These are phyloP conservation scores for Apodemia mormo DNA, from an alignment of 2,888 invertebrate genomes.

Conservation along the genomic window DNA sequence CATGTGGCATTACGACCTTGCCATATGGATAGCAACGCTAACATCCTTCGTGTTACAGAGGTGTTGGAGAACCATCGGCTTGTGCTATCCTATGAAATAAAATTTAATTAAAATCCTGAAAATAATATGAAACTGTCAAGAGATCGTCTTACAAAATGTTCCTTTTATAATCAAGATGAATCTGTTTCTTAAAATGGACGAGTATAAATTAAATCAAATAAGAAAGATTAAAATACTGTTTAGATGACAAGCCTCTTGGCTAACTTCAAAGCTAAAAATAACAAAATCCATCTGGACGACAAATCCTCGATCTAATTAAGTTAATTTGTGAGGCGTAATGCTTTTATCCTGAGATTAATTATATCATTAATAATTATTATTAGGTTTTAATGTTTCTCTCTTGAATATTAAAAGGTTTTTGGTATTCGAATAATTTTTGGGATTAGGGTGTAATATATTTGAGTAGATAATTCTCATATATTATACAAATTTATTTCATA, in stretches of 20 bases:
- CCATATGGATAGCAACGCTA: too few species aligned
- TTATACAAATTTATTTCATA: too few species aligned
- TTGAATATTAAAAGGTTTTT: background rate
- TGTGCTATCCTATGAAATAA: too few species aligned
- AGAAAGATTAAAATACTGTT: conserved; percentile 5
- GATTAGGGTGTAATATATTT: too few species aligned
- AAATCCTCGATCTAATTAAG: background rate
- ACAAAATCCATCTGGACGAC: conserved; percentile 2
- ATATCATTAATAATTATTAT: conserved; percentile 8
- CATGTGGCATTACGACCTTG: too few species aligned
- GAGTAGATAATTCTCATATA: too few species aligned
- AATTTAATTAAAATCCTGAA: too few species aligned
- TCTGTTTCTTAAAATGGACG: background rate
- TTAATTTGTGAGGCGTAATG: conserved; percentile 2
- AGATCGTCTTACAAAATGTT: background rate
- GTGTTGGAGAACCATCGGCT: too few species aligned
- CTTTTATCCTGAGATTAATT: conserved; percentile 13
- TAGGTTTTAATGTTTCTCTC: conserved; percentile 2
- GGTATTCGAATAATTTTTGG: too few species aligned
- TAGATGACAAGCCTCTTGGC: conserved; percentile 7
- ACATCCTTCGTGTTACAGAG: too few species aligned
- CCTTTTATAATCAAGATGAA: background rate
- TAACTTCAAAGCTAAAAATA: conserved; percentile 7
- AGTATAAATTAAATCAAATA: background rate
- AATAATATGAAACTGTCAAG: background rate